Conservation (phyloP, 2,797 vertebrate genomes). For the Intellagama lesueurii region DNA sequence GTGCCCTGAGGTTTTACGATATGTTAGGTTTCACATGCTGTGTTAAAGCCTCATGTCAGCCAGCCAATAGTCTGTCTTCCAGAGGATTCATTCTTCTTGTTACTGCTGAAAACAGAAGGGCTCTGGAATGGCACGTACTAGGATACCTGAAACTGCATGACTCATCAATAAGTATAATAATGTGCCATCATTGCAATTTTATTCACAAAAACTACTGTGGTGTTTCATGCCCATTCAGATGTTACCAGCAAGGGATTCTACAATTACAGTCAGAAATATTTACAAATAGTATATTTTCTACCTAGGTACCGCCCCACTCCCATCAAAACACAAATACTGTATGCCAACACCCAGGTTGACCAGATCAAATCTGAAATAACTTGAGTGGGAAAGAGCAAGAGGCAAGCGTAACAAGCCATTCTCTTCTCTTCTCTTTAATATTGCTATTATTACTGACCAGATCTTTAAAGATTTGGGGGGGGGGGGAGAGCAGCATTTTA, state of each 20-base stretch:
- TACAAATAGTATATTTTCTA: constrained; percentile 1
- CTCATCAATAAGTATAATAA: constrained; percentile 30
- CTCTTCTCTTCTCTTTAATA: not conserved
- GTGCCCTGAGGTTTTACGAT: not conserved
- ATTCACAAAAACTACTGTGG: not conserved
- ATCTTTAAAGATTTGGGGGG: not conserved
- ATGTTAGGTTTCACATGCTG: not conserved
- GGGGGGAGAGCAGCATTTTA: not conserved
- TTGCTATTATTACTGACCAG: not conserved
- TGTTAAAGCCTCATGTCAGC: constrained; percentile 14
- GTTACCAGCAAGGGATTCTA: constrained; percentile 14
- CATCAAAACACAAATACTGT: not conserved
- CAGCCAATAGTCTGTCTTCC: not conserved
- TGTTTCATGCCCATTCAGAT: not conserved
- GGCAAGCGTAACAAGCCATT: not conserved
- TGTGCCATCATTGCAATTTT: constrained; percentile 28
- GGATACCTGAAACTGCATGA: constrained; percentile 16
- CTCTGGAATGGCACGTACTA: not conserved
- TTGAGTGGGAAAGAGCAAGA: not conserved
- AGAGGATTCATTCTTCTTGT: not conserved
- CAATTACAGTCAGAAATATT: not conserved
- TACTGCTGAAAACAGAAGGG: constrained; percentile 32
- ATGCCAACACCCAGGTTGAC: not conserved
- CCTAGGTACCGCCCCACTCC: not conserved
- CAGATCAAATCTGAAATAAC: not conserved